phyloP scores from a whole-genome alignment of 2,888 invertebrate genomes.

The Argyresthia goedartella region DNA sequence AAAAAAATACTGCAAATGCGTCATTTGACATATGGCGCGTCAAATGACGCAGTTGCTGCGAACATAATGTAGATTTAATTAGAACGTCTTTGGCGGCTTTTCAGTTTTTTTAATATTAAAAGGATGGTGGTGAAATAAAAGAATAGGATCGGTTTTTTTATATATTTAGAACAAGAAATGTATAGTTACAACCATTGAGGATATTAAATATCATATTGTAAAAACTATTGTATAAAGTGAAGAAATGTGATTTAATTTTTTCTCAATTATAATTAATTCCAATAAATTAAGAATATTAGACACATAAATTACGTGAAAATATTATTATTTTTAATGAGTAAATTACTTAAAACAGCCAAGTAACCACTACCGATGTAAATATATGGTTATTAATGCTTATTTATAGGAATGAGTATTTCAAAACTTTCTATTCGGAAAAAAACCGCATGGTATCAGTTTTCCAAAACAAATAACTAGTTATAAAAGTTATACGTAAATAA shows the following conservation, averaged over 20 bases:
- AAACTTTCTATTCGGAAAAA: constrained; percentile 48
- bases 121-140: constrained; percentile 21
- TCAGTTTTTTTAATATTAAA: no score
- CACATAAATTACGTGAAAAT: constrained; percentile 69
- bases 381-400: constrained; percentile 64
- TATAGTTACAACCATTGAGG: constrained; percentile 73
- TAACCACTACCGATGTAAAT: constrained; percentile 65
- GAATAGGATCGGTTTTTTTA: constrained; percentile 41
- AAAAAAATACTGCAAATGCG: no score
- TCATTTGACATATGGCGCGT: no score
- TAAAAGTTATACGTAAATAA: not conserved
- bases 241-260: constrained; percentile 58
- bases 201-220: constrained; percentile 73
- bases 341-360: constrained; percentile 67
- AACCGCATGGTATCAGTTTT: constrained; percentile 37
- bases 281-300: constrained; percentile 69
- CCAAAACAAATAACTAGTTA: constrained; percentile 25
- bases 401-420: constrained; percentile 65
- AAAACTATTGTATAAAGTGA: constrained; percentile 72
- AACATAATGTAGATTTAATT: no score
- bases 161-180: constrained; percentile 74
- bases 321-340: constrained; percentile 41
- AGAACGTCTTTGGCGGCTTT: no score
- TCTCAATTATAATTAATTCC: constrained; percentile 63
- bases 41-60: no score